These are phyloP conservation scores for Climacteris rufus DNA, from an alignment of 2,113 vertebrate genomes.

Conservation along the genomic window DNA sequence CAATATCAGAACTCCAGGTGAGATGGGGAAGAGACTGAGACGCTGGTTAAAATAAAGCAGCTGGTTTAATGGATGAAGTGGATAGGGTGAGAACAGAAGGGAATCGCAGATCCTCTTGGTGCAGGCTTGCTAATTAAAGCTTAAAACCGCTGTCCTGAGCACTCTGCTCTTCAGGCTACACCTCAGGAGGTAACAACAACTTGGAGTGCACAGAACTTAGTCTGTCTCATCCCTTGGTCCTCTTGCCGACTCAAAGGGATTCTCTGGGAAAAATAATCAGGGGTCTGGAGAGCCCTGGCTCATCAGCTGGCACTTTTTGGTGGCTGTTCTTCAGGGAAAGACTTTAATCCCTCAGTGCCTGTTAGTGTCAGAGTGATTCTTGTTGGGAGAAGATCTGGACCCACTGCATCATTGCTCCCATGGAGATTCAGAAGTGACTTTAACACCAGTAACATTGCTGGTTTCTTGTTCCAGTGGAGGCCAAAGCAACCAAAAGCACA, in stretches of 20 bases:
- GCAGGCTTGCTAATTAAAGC: conserved; percentile 26
- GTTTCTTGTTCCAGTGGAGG: conserved; percentile 12
- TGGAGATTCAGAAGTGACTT: not conserved
- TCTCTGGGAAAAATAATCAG: not conserved
- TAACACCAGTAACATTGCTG: not conserved
- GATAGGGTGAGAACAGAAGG: conserved; percentile 61
- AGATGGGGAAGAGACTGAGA: not conserved
- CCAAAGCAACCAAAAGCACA: not conserved
- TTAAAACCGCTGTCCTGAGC: not conserved
- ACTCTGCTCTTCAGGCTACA: conserved; percentile 23
- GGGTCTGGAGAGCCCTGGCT: not conserved
- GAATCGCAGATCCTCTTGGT: conserved; percentile 34
- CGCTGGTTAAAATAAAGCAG: conserved; percentile 13
- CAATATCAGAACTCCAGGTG: conserved; percentile 60
- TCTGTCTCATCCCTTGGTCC: not conserved
- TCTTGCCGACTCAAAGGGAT: not conserved
- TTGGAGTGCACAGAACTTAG: not conserved
- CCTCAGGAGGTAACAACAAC: not conserved
- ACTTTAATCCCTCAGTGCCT: not conserved
- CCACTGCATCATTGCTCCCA: conserved; percentile 15
- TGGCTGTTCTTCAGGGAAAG: not conserved
- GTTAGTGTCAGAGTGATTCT: not conserved
- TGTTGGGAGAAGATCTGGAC: conserved; percentile 20
- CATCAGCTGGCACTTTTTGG: not conserved
- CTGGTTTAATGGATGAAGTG: not conserved